These are phyloP conservation scores for Dasypus novemcinctus DNA, from an alignment of 2,113 vertebrate species.

Conservation along the genomic window DNA sequence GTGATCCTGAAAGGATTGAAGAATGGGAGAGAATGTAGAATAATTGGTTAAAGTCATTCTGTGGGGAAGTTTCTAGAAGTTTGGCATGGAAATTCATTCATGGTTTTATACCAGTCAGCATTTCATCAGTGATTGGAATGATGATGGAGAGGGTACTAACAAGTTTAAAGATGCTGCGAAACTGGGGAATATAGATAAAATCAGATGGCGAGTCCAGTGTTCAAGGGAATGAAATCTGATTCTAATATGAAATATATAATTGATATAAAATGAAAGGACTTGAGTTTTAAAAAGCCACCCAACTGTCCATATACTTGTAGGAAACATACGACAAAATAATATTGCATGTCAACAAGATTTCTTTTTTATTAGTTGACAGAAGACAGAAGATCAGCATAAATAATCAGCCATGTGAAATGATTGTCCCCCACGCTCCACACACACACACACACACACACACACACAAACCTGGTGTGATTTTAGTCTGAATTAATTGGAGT, in stretches of 20 bases:
- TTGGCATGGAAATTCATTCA: background rate
- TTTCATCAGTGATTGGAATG: conserved; percentile 13
- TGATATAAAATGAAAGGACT: background rate
- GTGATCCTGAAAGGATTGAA: background rate
- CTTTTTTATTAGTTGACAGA: background rate
- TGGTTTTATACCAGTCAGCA: background rate
- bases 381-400: background rate
- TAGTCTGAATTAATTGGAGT: background rate
- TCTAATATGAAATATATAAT: background rate
- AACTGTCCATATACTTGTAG: background rate
- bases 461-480: background rate
- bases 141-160: background rate
- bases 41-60: background rate
- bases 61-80: too few species aligned
- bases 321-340: background rate
- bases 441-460: too few species aligned
- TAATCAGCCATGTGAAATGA: background rate
- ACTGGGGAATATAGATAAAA: background rate
- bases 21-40: background rate
- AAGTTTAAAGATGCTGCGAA: background rate
- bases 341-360: background rate
- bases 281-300: background rate
- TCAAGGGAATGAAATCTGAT: background rate
- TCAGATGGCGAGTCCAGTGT: background rate
- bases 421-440: background rate